Evolutionary conservation across 2,888 invertebrate genomes (phyloP), one percentile per base, ranked within the genome.

Genomic region (Papilio demoleus): DNA sequence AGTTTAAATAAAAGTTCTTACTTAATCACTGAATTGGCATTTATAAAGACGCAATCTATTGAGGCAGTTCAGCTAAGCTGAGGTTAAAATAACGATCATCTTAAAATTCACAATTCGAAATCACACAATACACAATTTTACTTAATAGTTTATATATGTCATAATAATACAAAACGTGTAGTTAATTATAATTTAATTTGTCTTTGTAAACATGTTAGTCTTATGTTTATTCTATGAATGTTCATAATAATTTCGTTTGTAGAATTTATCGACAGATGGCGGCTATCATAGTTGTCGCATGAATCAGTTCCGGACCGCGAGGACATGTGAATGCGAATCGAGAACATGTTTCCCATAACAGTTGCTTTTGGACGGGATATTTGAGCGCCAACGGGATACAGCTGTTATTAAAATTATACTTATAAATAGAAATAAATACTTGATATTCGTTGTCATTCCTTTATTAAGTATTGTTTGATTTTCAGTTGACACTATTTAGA

Each of bases 221-320:
- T n/a, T n/a, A 6, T 50, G 12, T 50, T 24, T 24, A 50, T 50
- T 50, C 38, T 24, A 38, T 6, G 17, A 19, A 58, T 45, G 8
- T 17, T 58, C n/a, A n/a, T 56, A 58, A 42, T 42, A 42, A 62
- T 45, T n/a, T n/a, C 11, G 31, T 19, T n/a, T 53, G 5, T 19
- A 22, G 34, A 27, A 62, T 62, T 38, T 61, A 58, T 45, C 11
- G 34, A 59, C 36, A 17, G 14, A 62, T 5, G 61, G n/a, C 60
- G 17, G 45, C 24, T 85, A 87, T 87, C 81, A 85, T 79, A 83
- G 81, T 85, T 72, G 76, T 76, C 73, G 75, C 78, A 76, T 77
- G 82, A 85, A 85, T 86, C 84, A 84, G 82, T 84, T 85, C 81
- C 79, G 76, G 78, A 75, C 77, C 77, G 61, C 53, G 61, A 27